A percentile compares a stretch with the other conserved stretches of the same genome.
Conservation (phyloP, 1,140 invertebrate species). For the Armadillidium nasatum region DNA sequence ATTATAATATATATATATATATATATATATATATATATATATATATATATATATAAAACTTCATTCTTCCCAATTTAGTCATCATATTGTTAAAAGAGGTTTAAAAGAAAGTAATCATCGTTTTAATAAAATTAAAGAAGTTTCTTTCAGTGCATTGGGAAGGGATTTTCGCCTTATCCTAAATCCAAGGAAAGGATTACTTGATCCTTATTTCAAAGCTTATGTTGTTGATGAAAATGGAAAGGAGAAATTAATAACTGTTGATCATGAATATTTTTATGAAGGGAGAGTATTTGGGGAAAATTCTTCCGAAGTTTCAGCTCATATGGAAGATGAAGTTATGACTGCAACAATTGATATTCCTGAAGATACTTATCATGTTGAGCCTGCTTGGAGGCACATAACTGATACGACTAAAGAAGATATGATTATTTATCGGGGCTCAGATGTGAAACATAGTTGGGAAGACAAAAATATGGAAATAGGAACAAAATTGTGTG, state of each 20-base stretch:
- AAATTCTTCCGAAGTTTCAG: slow-evolving; percentile 66
- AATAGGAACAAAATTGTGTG: slow-evolving; percentile 61
- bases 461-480: slow-evolving; percentile 60
- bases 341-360: slow-evolving; percentile 79
- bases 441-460: slow-evolving; percentile 80
- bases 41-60: too few relatives aligned
- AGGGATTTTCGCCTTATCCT: slow-evolving; percentile 77
- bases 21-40: too few relatives aligned
- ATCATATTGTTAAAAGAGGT: slow-evolving; percentile 77
- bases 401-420: slow-evolving; percentile 46
- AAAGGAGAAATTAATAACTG: slow-evolving; percentile 71
- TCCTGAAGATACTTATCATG: slow-evolving; percentile 78
- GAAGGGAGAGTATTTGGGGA: slow-evolving; percentile 84
- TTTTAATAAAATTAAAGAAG: slow-evolving; percentile 80
- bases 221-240: slow-evolving; percentile 77
- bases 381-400: slow-evolving; percentile 52
- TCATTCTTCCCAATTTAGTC: slow-evolving; percentile 65
- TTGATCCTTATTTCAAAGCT: slow-evolving; percentile 85
- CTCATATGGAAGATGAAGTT: slow-evolving; percentile 79
- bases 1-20: too few relatives aligned
- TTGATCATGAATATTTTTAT: slow-evolving; percentile 74
- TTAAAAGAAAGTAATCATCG: slow-evolving; percentile 71
- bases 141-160: slow-evolving; percentile 74
- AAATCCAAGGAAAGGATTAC: slow-evolving; percentile 72
- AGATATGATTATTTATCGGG: slow-evolving; percentile 83